These are phyloP conservation scores for Eupithecia inturbata DNA, from an alignment of 2,888 invertebrate species.

Conservation along the genomic window DNA sequence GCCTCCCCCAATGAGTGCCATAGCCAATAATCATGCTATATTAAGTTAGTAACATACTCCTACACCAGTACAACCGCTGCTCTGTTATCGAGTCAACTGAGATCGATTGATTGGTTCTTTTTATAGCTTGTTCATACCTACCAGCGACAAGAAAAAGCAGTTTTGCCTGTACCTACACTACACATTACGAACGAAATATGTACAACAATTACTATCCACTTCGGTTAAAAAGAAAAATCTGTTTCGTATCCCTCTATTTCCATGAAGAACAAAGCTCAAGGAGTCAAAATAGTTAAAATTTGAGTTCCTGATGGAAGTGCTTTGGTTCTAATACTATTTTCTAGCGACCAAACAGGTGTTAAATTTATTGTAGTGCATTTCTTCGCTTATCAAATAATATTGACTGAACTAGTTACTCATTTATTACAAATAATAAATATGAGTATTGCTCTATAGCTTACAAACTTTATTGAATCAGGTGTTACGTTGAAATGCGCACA, in stretches of 20 bases:
- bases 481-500: constrained; percentile 26
- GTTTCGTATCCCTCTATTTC: background rate
- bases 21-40: background rate
- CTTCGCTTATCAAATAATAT: background rate
- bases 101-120: constrained; percentile 7
- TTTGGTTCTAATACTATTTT: background rate
- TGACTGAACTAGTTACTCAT: background rate
- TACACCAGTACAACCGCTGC: background rate
- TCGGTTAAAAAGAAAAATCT: background rate
- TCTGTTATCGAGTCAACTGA: background rate
- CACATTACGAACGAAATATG: background rate
- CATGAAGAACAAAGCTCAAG: background rate
- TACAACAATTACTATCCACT: background rate
- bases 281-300: background rate
- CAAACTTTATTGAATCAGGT: constrained; percentile 39
- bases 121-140: background rate
- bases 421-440: background rate
- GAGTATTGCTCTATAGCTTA: constrained; percentile 2
- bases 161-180: background rate
- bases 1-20: too few relatives aligned
- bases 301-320: background rate
- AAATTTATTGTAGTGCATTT: background rate
- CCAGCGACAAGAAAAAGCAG: background rate
- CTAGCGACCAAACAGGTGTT: background rate
- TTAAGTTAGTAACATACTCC: background rate